Conservation (phyloP, 2,113 vertebrate species). For the Elgaria multicarinata region DNA sequence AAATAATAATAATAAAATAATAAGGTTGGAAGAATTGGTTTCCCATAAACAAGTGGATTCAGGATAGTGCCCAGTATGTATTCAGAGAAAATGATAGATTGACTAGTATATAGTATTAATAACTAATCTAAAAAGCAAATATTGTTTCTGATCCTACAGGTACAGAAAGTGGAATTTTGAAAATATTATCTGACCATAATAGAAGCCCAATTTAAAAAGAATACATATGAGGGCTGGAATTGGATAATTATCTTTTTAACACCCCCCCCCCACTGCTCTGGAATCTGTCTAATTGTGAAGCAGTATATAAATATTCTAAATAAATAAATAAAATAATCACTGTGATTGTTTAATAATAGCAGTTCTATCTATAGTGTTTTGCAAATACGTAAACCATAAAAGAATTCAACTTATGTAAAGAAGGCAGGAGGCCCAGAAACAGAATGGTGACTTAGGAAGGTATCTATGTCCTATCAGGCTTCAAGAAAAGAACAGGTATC, state of each 20-base stretch:
- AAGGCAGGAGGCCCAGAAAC: slow-evolving; percentile 36
- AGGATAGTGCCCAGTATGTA: background rate
- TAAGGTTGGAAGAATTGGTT: background rate
- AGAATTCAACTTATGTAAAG: background rate
- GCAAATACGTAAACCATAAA: slow-evolving; percentile 17
- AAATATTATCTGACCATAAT: slow-evolving; percentile 41
- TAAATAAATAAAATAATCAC: slow-evolving; percentile 12
- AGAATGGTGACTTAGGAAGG: slow-evolving; percentile 36
- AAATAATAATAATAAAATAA: too few species aligned
- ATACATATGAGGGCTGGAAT: slow-evolving; percentile 35
- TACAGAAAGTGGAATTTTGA: slow-evolving; percentile 40
- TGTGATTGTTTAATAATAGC: background rate
- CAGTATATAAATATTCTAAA: background rate
- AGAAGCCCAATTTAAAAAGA: slow-evolving; percentile 44
- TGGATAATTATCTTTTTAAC: background rate
- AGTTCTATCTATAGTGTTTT: background rate
- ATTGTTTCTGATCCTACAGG: slow-evolving; percentile 15
- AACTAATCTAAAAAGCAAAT: slow-evolving; percentile 57
- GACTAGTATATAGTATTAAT: background rate
- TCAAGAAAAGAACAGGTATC: slow-evolving; percentile 34
- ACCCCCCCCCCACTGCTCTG: too few species aligned
- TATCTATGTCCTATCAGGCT: slow-evolving; percentile 31
- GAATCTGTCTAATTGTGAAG: too few species aligned
- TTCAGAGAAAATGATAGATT: background rate
- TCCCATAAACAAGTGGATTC: background rate